phyloP scores from a whole-genome alignment of 2,113 vertebrate species.

The Xenotilapia caudafasciata region DNA sequence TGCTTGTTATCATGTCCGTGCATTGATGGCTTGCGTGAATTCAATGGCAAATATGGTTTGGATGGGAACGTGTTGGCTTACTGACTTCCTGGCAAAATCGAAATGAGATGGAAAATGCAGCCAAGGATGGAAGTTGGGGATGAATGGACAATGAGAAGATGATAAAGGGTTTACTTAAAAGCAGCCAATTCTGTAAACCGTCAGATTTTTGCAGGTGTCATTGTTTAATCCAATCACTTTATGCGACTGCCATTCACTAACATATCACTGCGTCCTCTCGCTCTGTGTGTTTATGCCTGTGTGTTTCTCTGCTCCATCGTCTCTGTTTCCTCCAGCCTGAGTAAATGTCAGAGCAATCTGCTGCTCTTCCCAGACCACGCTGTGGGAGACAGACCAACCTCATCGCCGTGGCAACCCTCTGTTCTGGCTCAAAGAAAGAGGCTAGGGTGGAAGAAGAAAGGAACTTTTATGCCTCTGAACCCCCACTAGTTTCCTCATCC shows the following conservation, averaged over 20 bases:
- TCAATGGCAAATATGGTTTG: conserved; percentile 3
- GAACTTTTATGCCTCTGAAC: conserved; percentile 70
- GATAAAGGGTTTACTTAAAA: conserved; percentile 44
- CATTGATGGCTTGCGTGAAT: not conserved
- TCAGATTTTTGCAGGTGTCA: conserved; percentile 60
- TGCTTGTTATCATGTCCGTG: not conserved
- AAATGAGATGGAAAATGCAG: conserved; percentile 41
- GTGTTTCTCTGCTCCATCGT: conserved; percentile 30
- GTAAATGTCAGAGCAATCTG: conserved; percentile 81
- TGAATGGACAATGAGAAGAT: conserved; percentile 17
- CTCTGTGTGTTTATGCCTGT: not conserved
- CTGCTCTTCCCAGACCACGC: conserved; percentile 74
- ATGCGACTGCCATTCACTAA: conserved; percentile 12
- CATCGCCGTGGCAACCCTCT: conserved; percentile 77
- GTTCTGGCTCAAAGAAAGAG: conserved; percentile 68
- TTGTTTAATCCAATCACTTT: conserved; percentile 16
- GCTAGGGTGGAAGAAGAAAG: conserved; percentile 70
- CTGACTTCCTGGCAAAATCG: conserved; percentile 30
- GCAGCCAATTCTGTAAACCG: conserved; percentile 11
- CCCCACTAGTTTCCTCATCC: conserved; percentile 55
- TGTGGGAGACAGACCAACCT: conserved; percentile 73
- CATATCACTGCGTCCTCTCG: not conserved
- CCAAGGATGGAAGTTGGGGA: conserved; percentile 14
- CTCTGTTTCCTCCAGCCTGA: conserved; percentile 61
- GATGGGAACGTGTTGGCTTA: conserved; percentile 30